Percentiles rank a stretch among this genome's conserved stretches.
These are phyloP conservation scores for Stichopus horrens DNA, from an alignment of 53 echinoderm and acorn worm species.

Conservation along the genomic window DNA sequence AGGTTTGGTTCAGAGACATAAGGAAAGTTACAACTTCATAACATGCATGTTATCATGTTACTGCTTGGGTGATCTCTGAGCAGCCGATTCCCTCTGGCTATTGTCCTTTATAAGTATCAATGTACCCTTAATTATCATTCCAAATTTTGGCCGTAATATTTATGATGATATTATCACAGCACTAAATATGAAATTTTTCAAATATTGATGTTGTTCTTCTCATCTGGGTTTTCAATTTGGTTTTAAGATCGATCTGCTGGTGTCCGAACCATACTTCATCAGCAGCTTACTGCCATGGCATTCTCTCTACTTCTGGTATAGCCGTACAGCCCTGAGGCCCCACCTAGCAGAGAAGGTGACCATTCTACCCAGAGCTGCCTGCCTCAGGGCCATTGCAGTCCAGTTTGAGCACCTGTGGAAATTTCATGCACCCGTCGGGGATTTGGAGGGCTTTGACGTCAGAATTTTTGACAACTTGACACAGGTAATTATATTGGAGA, in stretches of 20 bases:
- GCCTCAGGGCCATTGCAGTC: constrained; percentile 73
- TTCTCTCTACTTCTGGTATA: constrained; percentile 90
- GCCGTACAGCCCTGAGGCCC: constrained; percentile 51
- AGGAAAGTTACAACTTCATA: too few relatives aligned
- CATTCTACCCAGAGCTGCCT: constrained; percentile 73
- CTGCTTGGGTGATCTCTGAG: too few relatives aligned
- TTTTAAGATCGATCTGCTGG: constrained; percentile 75
- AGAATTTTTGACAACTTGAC: constrained; percentile 78
- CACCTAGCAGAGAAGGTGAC: constrained; percentile 54
- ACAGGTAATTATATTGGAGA: constrained; percentile 55
- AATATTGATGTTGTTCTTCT: constrained; percentile 61
- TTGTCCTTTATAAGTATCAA: too few relatives aligned
- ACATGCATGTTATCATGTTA: too few relatives aligned
- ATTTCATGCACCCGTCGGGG: constrained; percentile 81
- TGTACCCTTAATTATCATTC: constrained; percentile 76
- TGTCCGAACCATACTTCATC: constrained; percentile 83
- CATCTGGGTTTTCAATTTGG: not conserved
- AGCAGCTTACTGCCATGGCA: constrained; percentile 87
- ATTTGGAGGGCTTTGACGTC: constrained; percentile 86
- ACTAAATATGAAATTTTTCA: constrained; percentile 40
- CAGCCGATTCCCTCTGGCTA: too few relatives aligned
- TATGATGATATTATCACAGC: constrained; percentile 73
- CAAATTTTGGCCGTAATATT: constrained; percentile 51
- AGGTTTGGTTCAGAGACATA: too few relatives aligned
- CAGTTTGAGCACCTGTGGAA: constrained; percentile 98